A percentile compares a stretch with the other conserved stretches of the same genome.
Conservation (phyloP, 2,797 vertebrate species). For the Mormyrus proboscirostris region DNA sequence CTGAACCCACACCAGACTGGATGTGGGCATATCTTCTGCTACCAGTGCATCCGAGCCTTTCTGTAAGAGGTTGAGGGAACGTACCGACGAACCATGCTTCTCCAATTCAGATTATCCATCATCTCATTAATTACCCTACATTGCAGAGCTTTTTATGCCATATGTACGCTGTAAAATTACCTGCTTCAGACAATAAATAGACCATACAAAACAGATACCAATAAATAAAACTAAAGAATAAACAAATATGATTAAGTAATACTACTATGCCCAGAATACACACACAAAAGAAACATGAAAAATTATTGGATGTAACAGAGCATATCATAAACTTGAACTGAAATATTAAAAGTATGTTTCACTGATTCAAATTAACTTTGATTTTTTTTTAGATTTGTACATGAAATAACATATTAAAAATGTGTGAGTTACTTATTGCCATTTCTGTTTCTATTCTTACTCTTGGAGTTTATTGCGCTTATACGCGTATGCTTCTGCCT, state of each 20-base stretch:
- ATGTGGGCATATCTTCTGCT: conserved; percentile 87
- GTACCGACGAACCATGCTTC: not conserved
- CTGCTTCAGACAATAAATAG: not conserved
- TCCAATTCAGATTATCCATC: not conserved
- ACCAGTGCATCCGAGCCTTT: conserved; percentile 67
- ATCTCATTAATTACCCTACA: not conserved
- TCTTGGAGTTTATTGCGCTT: not conserved
- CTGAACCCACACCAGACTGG: conserved; percentile 83
- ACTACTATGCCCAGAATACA: not conserved
- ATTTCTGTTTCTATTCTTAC: not conserved
- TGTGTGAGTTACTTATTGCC: not conserved
- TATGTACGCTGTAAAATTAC: not conserved
- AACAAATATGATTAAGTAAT: not conserved
- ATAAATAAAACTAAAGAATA: not conserved
- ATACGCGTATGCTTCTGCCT: conserved; percentile 13
- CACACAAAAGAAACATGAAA: not conserved
- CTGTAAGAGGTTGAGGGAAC: conserved; percentile 55
- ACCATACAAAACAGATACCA: not conserved
- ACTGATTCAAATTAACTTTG: not conserved
- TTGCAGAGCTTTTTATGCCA: not conserved
- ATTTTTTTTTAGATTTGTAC: not conserved
- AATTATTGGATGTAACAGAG: not conserved
- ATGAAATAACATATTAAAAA: not conserved
- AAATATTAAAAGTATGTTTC: not conserved
- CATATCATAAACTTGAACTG: not conserved